phyloP scores from a whole-genome alignment of 2,113 vertebrate genomes.

The Coturnix japonica region DNA sequence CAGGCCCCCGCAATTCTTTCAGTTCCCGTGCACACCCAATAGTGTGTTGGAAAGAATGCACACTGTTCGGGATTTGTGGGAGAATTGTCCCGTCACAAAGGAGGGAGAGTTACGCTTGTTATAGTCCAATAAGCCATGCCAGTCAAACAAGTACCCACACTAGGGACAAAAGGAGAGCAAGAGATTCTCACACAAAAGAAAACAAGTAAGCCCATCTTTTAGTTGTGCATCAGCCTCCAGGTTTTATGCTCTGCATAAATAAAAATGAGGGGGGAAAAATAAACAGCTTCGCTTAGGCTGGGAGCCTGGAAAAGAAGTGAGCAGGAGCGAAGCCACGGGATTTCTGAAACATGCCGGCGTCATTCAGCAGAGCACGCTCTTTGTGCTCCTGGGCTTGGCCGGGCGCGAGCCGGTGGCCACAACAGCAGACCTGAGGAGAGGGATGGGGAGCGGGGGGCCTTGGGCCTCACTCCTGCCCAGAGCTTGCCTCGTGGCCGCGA shows the following conservation, averaged over 20 bases:
- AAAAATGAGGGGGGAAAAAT: constrained; percentile 85
- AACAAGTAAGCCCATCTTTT: constrained; percentile 99
- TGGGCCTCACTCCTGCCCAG: not conserved
- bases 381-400: constrained; percentile 1
- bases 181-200: constrained; percentile 98
- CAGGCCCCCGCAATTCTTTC: constrained; percentile 90
- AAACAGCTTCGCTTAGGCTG: constrained; percentile 84
- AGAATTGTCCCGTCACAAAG: constrained; percentile 98
- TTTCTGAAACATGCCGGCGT: not conserved
- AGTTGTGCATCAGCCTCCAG: constrained; percentile 94
- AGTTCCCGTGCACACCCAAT: constrained; percentile 94
- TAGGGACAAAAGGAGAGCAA: constrained; percentile 91
- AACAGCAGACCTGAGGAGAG: not conserved
- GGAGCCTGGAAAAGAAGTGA: constrained; percentile 71
- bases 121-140: constrained; percentile 99
- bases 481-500: not conserved
- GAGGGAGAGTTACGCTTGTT: constrained; percentile 98
- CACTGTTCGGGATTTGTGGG: constrained; percentile 96
- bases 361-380: not conserved
- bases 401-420: not conserved
- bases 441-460: not conserved
- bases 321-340: not conserved
- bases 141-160: constrained; percentile 97
- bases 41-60: constrained; percentile 95
- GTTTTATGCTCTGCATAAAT: constrained; percentile 92